Percentiles rank a stretch among this genome's conserved stretches.
Evolutionary conservation across 1,140 invertebrate genomes (phyloP).

Genomic region (Drosophila santomea): DNA sequence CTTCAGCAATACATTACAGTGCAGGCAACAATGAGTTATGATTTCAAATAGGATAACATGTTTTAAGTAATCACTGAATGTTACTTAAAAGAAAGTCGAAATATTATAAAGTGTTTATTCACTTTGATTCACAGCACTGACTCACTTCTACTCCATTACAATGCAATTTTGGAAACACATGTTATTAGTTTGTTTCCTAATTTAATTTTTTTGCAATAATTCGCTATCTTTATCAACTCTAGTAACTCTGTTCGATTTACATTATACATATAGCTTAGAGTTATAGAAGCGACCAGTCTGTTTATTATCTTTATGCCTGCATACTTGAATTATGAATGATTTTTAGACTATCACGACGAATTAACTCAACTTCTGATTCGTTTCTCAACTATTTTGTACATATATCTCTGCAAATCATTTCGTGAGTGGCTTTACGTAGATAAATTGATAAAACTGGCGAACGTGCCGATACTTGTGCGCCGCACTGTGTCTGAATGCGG

Average conservation of each 20-base stretch:
- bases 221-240: neutral
- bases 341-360: too few species aligned
- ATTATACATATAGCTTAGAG: neutral
- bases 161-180: too few species aligned
- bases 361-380: neutral
- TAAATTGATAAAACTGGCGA: constrained; percentile 10
- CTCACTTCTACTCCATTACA: too few species aligned
- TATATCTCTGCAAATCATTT: neutral
- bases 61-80: too few species aligned
- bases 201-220: too few species aligned
- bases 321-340: too few species aligned
- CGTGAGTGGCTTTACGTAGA: neutral
- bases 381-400: neutral
- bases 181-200: too few species aligned
- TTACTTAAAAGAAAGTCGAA: too few species aligned
- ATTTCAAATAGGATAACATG: too few species aligned
- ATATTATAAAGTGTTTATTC: too few species aligned
- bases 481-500: constrained; percentile 42
- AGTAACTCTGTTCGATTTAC: neutral
- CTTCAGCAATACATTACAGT: neutral
- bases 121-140: too few species aligned
- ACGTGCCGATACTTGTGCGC: constrained; percentile 36
- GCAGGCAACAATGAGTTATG: neutral
- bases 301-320: neutral
- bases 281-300: neutral